Base-by-base conservation (phyloP, 2,797 vertebrate genomes). In the Halcyon badia region DNA sequence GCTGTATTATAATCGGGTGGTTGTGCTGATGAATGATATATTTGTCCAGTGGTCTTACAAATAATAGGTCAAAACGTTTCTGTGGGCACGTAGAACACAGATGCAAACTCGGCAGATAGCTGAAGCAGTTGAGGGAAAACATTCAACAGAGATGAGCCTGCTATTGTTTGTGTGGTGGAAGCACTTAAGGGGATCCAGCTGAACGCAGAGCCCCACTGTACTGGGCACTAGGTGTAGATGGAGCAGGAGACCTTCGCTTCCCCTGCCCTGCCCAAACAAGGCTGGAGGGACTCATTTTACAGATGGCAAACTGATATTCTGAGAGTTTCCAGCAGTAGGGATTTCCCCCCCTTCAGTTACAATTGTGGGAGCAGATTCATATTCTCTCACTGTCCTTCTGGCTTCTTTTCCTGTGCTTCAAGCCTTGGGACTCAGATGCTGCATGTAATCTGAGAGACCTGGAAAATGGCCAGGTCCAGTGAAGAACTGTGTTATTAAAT, bases 31-130 rank as follows among this genome's bases (percentile, higher is more conserved):
- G 90, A 94, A 77, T 87, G 90, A 80, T 87, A 5, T 30, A 93
- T 96, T 94, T 95, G 90, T 95, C 87, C 91, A 94, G 93, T 93
- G 93, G 91, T 87, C 94, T 95, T 79, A 49, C 33, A 90, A 89
- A 91, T 94, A 94, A 87, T 49, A 78, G 75, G 91, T 94, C 93
- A 95, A 83, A 96, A 64, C 80, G 80, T 83, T 89, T 95, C 79
- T 97, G 87, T 1, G 44, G 83, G 56, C 39, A 52, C 68, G 77
- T 58, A 44, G 80, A 94, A 60, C 90, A 79, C 83, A 92, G 86
- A 90, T 93, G 75, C 41, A 95, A 52, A 87, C 46, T 0, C 11
- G 44, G 65, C 78, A 75, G 87, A 80, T 56, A 92, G 71, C 90
- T 89, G 62, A 51, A 72, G 57, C 51, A 60, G 79, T 87, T 8